Evolutionary conservation across 2,888 invertebrate species (phyloP).

Genomic region (Prosopocoilus inquinatus): DNA sequence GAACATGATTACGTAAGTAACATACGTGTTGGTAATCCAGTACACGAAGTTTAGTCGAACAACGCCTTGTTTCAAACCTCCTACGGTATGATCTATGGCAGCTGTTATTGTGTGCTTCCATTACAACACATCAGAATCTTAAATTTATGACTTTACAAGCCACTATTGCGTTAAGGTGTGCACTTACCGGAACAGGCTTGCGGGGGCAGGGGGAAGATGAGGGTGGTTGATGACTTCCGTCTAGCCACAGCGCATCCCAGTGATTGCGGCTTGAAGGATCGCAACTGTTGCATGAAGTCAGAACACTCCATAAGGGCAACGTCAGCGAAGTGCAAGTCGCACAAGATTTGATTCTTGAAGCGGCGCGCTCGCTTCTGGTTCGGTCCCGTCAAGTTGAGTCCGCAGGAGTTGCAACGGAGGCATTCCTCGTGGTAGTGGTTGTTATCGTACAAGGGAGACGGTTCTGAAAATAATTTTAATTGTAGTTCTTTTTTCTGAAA

Average conservation of each 20-base stretch:
- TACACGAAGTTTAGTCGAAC: too few species aligned
- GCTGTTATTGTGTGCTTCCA: too few species aligned
- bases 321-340: constrained; percentile 95
- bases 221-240: constrained; percentile 89
- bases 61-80: too few species aligned
- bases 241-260: constrained; percentile 92
- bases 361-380: constrained; percentile 66
- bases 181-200: constrained; percentile 88
- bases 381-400: constrained; percentile 87
- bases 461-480: constrained; percentile 79
- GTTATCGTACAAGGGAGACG: constrained; percentile 89
- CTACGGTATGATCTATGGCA: too few species aligned
- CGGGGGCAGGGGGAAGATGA: constrained; percentile 90
- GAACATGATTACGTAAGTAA: too few species aligned
- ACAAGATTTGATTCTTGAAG: constrained; percentile 88
- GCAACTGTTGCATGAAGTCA: constrained; percentile 95
- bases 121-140: too few species aligned
- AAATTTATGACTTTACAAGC: not conserved
- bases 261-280: constrained; percentile 94
- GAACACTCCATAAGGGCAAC: constrained; percentile 96
- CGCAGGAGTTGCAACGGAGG: constrained; percentile 93
- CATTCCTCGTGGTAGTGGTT: constrained; percentile 98
- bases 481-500: too few species aligned
- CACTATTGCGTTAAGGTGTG: not conserved
- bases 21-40: too few species aligned